phyloP scores from a whole-genome alignment of 2,113 vertebrate genomes.

The Phyllostomus hastatus region DNA sequence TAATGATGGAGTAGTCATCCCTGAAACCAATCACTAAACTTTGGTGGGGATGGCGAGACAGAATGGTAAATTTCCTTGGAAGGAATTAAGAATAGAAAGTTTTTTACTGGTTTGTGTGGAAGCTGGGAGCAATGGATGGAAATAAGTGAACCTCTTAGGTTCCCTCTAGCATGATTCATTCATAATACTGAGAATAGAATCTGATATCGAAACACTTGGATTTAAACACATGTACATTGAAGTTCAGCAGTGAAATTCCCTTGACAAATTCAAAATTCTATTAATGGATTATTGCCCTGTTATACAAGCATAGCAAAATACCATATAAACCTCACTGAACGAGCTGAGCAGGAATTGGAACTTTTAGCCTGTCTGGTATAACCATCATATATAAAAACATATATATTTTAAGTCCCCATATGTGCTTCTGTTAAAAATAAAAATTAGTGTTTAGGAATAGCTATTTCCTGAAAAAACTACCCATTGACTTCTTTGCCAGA shows the following conservation, averaged over 20 bases:
- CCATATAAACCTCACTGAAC: slow-evolving; percentile 8
- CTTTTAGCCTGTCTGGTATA: slow-evolving; percentile 8
- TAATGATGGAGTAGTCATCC: not conserved
- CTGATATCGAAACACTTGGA: not conserved
- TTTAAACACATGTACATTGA: not conserved
- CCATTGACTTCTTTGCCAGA: slow-evolving; percentile 71
- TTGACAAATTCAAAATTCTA: slow-evolving; percentile 25
- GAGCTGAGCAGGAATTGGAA: slow-evolving; percentile 51
- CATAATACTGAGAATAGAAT: not conserved
- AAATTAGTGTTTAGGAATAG: slow-evolving; percentile 37
- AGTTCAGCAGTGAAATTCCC: not conserved
- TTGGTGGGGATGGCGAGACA: not conserved
- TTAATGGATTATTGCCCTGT: slow-evolving; percentile 5
- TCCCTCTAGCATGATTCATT: not conserved
- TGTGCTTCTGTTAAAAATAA: slow-evolving; percentile 47
- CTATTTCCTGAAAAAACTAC: slow-evolving; percentile 59
- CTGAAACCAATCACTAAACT: not conserved
- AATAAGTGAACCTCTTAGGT: not conserved
- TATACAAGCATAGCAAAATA: slow-evolving; percentile 41
- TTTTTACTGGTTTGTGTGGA: not conserved
- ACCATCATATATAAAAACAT: not conserved
- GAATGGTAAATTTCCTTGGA: not conserved
- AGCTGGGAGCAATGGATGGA: not conserved
- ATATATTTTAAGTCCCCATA: not conserved
- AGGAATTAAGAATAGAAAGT: not conserved